A percentile compares a stretch with the other conserved stretches of the same genome.
Conservation (phyloP, 2,888 invertebrate species). For the Drosophila nr. perissopoda region DNA sequence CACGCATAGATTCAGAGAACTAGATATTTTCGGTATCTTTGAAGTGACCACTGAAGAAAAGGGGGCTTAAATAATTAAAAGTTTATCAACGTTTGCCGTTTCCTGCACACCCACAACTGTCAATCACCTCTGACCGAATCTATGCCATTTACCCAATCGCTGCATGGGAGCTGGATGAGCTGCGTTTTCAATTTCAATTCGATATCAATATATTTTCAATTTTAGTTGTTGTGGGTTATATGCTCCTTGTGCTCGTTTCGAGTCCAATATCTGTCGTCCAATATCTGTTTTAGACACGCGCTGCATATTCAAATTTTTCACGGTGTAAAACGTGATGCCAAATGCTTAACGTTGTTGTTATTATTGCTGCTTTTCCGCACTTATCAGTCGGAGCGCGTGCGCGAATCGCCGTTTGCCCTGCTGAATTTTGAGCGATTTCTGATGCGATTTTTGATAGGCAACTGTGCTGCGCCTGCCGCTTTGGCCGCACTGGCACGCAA, state of each 20-base stretch:
- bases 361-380: constrained; percentile 36
- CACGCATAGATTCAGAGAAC: neutral
- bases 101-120: constrained; percentile 74
- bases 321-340: constrained; percentile 59
- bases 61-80: constrained; percentile 20
- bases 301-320: constrained; percentile 64
- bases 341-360: constrained; percentile 5
- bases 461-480: constrained; percentile 29
- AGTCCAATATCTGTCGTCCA: constrained; percentile 51
- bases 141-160: constrained; percentile 72
- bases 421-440: constrained; percentile 69
- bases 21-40: neutral
- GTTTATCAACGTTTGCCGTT: constrained; percentile 28
- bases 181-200: constrained; percentile 41
- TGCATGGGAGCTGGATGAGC: constrained; percentile 17
- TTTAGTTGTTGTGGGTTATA: constrained; percentile 29
- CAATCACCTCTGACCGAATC: constrained; percentile 64
- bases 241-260: constrained; percentile 54
- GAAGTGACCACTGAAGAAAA: constrained; percentile 1
- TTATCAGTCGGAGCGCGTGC: constrained; percentile 64
- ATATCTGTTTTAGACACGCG: constrained; percentile 69
- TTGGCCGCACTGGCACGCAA: constrained; percentile 55
- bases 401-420: constrained; percentile 44
- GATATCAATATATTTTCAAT: constrained; percentile 43
- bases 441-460: constrained; percentile 64